Base-by-base conservation (phyloP, 2,113 vertebrate genomes). In the Eurypyga helias region DNA sequence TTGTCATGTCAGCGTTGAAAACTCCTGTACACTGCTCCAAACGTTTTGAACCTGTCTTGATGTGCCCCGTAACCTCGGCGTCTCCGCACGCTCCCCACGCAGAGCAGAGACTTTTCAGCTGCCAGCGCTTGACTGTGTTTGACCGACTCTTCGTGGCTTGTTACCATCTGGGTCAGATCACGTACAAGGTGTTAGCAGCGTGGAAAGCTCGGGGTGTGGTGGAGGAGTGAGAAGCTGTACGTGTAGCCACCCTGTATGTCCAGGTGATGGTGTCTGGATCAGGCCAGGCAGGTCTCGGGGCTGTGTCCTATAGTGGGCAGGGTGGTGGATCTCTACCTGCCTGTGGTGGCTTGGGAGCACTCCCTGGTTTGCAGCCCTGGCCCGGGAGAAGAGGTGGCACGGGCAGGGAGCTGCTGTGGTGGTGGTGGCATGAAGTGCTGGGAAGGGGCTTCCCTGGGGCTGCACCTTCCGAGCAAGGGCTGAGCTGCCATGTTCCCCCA, bases 1-100 rank as follows among this genome's bases (percentile, higher is more conserved):
- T 84, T 92, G 87, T 95, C 91, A 49, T 95, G 94, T 95, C 66
- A 6, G 81, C 2, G 89, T 78, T 89, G 95, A 91, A 96, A 97
- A 91, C 72, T n/a, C 7, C 6, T 4, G 2, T 58, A 23, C 29
- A 0, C 87, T 70, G 70, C 91, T 89, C 43, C 77, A 43, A 70
- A 45, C 1, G 1, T 31, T 17, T 1, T 15, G 43, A 75, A 83
- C 93, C 87, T 96, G 95, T 60, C 96, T 75, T 1, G 65, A 89
- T 96, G 51, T 48, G 94, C 95, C 93, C 12, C 6, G 38, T 28
- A 62, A 46, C 83, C 55, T 67, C 20, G 10, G 25, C 36, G 82
- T 20, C 71, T 89, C 33, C 0, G 2, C 16, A 6, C 17, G 85
- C 92, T 49, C 26, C 79, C 0, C 49, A 0, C 0, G 3, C 36